Conservation (phyloP, 2,113 vertebrate species). For the Apodemus sylvaticus region DNA sequence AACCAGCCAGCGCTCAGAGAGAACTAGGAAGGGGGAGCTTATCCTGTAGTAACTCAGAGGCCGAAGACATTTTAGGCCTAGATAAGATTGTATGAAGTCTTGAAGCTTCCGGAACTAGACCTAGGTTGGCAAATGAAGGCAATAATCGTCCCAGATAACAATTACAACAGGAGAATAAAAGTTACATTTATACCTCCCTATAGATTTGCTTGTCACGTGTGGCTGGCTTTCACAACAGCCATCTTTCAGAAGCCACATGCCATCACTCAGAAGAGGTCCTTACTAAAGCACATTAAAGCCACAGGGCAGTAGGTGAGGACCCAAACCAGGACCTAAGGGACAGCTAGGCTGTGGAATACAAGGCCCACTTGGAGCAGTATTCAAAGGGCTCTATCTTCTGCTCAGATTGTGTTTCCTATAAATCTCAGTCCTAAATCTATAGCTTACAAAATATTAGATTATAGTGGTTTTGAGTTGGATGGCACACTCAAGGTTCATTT, state of each 20-base stretch:
- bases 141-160: too few relatives aligned
- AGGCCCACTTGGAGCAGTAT: neutral
- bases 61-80: too few relatives aligned
- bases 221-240: neutral
- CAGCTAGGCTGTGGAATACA: too few relatives aligned
- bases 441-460: neutral
- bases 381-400: neutral
- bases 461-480: neutral
- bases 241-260: neutral
- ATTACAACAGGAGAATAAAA: too few relatives aligned
- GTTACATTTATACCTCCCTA: neutral
- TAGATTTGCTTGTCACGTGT: neutral
- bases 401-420: neutral
- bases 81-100: too few relatives aligned
- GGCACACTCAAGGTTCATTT: neutral
- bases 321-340: neutral
- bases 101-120: too few relatives aligned
- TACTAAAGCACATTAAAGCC: neutral
- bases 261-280: neutral
- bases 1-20: too few relatives aligned
- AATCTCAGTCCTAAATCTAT: neutral
- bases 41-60: too few relatives aligned
- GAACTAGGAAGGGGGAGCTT: too few relatives aligned
- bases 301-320: neutral
- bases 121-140: too few relatives aligned